Conservation (phyloP, 1,140 invertebrate genomes). For the Subanguina moxae region DNA sequence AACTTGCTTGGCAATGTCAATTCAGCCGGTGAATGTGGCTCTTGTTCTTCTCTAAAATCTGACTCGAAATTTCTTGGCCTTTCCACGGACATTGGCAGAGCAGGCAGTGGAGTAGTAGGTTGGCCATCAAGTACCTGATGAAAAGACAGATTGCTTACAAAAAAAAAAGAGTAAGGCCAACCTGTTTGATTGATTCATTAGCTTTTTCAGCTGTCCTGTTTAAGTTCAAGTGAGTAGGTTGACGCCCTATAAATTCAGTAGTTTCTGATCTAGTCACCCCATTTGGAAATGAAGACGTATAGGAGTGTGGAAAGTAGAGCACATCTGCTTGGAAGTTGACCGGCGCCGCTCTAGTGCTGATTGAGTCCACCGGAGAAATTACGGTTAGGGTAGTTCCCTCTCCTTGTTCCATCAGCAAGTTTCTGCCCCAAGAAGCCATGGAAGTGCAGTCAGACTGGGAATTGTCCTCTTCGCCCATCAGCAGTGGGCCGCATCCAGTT, state of each 20-base stretch:
- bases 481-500: background rate
- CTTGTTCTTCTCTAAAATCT: background rate
- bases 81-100: background rate
- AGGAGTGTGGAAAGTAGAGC: background rate
- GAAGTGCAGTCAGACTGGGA: conserved; percentile 41
- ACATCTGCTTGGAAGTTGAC: background rate
- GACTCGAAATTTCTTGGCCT: background rate
- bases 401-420: conserved; percentile 35
- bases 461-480: conserved; percentile 14
- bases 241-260: background rate
- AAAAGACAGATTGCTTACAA: too few species aligned
- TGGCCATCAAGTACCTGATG: background rate
- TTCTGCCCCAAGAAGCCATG: conserved; percentile 46
- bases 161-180: too few species aligned
- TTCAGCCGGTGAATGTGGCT: background rate
- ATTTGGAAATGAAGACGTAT: background rate
- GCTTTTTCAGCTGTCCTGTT: too few species aligned
- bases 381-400: conserved; percentile 15
- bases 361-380: conserved; percentile 34
- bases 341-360: conserved; percentile 44
- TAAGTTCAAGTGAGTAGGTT: too few species aligned
- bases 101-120: background rate
- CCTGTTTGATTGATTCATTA: too few species aligned
- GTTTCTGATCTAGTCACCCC: background rate
- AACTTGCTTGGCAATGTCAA: background rate